phyloP scores from a whole-genome alignment of 2,797 vertebrate species.

The Nannoperca obscura region DNA sequence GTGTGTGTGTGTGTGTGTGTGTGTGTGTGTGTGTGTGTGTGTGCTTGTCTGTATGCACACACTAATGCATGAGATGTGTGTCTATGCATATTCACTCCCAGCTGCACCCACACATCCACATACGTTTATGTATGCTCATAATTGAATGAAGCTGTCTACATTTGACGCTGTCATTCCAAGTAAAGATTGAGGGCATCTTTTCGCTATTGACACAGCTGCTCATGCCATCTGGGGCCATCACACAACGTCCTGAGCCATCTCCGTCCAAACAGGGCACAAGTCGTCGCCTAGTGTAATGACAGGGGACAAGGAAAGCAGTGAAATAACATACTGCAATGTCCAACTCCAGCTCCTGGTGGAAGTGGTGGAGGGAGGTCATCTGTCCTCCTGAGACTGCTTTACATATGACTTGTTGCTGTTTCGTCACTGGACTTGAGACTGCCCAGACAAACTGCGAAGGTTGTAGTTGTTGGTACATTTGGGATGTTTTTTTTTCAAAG shows the following conservation, averaged over 20 bases:
- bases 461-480: slow-evolving; percentile 28
- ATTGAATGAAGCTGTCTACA: slow-evolving; percentile 62
- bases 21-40: neutral
- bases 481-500: slow-evolving; percentile 37
- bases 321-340: slow-evolving; percentile 53
- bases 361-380: slow-evolving; percentile 48
- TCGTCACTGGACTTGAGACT: neutral
- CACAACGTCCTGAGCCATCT: slow-evolving; percentile 60
- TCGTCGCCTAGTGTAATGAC: slow-evolving; percentile 70
- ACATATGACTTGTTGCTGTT: slow-evolving; percentile 21
- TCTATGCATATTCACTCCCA: slow-evolving; percentile 18
- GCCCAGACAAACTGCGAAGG: slow-evolving; percentile 13
- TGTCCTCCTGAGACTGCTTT: slow-evolving; percentile 38
- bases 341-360: slow-evolving; percentile 40
- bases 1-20: neutral
- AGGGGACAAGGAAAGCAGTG: slow-evolving; percentile 62
- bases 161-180: slow-evolving; percentile 68
- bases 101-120: slow-evolving; percentile 39
- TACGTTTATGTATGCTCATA: slow-evolving; percentile 39
- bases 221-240: slow-evolving; percentile 83
- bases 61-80: slow-evolving; percentile 22
- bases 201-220: slow-evolving; percentile 83
- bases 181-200: slow-evolving; percentile 80
- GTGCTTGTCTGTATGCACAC: neutral
- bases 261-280: slow-evolving; percentile 62